phyloP scores from a whole-genome alignment of 2,888 invertebrate species.

The Aporophyla lueneburgensis region DNA sequence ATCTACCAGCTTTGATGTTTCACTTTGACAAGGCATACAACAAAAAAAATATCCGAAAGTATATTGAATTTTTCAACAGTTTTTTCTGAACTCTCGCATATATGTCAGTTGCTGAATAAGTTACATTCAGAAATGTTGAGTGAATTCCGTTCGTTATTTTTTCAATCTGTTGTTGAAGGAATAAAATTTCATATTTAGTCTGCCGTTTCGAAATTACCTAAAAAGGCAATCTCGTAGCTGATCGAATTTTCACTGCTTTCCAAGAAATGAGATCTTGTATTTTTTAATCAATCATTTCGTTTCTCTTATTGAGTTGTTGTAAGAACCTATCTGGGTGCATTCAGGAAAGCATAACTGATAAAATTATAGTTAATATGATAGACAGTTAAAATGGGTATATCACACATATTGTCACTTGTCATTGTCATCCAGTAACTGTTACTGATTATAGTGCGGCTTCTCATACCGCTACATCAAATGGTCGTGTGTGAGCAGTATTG shows the following conservation, averaged over 20 bases:
- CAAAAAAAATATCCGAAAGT: conserved; percentile 1
- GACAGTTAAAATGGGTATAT: conserved; percentile 14
- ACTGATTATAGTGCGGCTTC: conserved; percentile 12
- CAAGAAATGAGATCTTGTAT: conserved; percentile 1
- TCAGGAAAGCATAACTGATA: background rate
- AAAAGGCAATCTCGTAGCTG: conserved; percentile 21
- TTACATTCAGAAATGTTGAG: conserved; percentile 14
- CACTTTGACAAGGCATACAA: conserved; percentile 11
- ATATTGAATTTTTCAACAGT: background rate
- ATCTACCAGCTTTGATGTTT: conserved; percentile 35
- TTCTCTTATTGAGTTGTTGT: background rate
- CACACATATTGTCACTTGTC: conserved; percentile 12
- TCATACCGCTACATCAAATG: conserved; percentile 17
- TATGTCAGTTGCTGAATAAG: conserved; percentile 17
- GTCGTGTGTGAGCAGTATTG: conserved; percentile 3
- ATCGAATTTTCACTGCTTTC: conserved; percentile 33
- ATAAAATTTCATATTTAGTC: conserved; percentile 22
- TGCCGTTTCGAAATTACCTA: conserved; percentile 20
- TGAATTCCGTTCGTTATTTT: background rate
- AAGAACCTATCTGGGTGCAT: background rate
- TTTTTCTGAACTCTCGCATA: background rate
- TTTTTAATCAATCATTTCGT: background rate
- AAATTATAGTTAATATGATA: background rate
- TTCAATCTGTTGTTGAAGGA: conserved; percentile 5
- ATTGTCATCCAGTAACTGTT: conserved; percentile 15